Conservation (phyloP, 2,797 vertebrate species). For the Lacerta viridis region DNA sequence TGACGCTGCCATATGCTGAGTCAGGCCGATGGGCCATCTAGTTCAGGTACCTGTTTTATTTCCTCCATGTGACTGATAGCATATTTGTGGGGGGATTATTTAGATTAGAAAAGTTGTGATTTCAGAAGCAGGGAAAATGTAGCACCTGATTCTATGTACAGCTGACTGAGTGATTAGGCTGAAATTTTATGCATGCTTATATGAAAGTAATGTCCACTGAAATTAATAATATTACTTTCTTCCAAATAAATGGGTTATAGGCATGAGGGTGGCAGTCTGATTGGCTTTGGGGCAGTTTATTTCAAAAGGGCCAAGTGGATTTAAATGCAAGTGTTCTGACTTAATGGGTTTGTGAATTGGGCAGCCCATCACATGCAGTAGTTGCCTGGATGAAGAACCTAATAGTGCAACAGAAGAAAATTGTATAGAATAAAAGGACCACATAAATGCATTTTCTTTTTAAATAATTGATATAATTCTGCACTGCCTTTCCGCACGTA, state of each 20-base stretch:
- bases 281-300: slow-evolving; percentile 7
- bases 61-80: not conserved
- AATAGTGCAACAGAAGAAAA: not conserved
- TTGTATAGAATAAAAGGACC: not conserved
- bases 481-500: slow-evolving; percentile 47
- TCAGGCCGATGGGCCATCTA: not conserved
- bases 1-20: not conserved
- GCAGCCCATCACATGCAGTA: not conserved
- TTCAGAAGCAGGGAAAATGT: no score
- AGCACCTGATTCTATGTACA: not conserved
- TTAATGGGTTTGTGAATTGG: not conserved
- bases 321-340: slow-evolving; percentile 3
- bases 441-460: not conserved
- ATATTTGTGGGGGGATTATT: not conserved
- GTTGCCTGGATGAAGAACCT: not conserved
- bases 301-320: slow-evolving; percentile 15
- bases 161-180: not conserved
- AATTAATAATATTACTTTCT: not conserved
- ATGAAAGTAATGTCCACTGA: not conserved
- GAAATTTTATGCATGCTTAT: not conserved
- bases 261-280: not conserved
- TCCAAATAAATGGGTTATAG: not conserved
- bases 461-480: slow-evolving; percentile 48
- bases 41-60: not conserved
- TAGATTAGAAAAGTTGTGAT: not conserved